A percentile compares a stretch with the other conserved stretches of the same genome.
phyloP scores from a whole-genome alignment of 1,140 invertebrate genomes.

The Cydia pomonella region DNA sequence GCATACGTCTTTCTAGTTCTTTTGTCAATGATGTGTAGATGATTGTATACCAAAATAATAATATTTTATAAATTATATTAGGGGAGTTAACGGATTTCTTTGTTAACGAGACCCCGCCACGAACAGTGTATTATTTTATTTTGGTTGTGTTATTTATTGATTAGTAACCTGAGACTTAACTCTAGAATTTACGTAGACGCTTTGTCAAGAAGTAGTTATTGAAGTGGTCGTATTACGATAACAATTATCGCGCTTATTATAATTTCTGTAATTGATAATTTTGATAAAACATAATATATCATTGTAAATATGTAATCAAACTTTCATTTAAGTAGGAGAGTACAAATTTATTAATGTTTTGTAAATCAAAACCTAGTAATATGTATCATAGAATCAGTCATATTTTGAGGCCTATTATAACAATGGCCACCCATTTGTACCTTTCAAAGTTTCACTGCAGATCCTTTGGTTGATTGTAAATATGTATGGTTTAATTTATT shows the following conservation, averaged over 20 bases:
- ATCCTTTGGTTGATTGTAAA: slow-evolving; percentile 24
- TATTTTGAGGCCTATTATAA: neutral
- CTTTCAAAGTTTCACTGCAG: slow-evolving; percentile 6
- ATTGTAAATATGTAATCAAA: slow-evolving; percentile 67
- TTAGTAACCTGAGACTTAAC: slow-evolving; percentile 55
- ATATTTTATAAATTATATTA: neutral
- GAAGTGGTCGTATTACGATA: slow-evolving; percentile 24
- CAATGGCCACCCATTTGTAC: slow-evolving; percentile 20
- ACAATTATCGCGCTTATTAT: slow-evolving; percentile 46
- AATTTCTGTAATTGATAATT: slow-evolving; percentile 45
- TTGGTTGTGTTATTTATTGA: slow-evolving; percentile 56
- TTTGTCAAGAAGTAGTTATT: slow-evolving; percentile 35
- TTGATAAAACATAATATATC: slow-evolving; percentile 48
- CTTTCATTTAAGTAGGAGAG: slow-evolving; percentile 76
- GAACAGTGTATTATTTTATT: slow-evolving; percentile 50
- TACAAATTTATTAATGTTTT: slow-evolving; percentile 75
- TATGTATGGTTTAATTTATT: slow-evolving; percentile 17
- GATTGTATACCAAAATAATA: slow-evolving; percentile 17
- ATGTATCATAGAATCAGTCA: slow-evolving; percentile 7
- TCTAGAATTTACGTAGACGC: slow-evolving; percentile 47
- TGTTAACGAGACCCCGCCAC: slow-evolving; percentile 35
- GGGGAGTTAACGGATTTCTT: slow-evolving; percentile 21
- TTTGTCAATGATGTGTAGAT: slow-evolving; percentile 19
- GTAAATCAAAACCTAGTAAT: slow-evolving; percentile 52
- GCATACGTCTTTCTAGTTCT: neutral